Conservation (phyloP, 1,140 invertebrate species). For the Scaptodrosophila lebanonensis region DNA sequence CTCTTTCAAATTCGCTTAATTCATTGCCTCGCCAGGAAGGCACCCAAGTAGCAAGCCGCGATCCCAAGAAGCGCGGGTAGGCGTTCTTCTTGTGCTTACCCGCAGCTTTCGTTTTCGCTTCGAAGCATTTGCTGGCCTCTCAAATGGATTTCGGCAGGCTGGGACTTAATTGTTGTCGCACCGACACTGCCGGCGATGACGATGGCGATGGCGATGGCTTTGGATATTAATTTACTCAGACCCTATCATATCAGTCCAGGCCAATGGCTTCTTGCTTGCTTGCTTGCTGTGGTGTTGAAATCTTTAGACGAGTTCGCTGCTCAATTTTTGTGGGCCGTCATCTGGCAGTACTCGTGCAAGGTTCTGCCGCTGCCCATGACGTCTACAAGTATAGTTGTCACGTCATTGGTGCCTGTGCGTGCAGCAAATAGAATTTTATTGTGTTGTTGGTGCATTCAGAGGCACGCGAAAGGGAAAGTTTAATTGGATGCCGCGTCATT, state of each 20-base stretch:
- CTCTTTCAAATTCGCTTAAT: constrained; percentile 1
- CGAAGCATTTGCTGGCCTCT: constrained; percentile 38
- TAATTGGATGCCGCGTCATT: constrained; percentile 12
- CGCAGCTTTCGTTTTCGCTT: constrained; percentile 57
- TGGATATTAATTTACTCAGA: constrained; percentile 64
- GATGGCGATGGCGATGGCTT: no score
- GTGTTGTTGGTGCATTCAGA: constrained; percentile 18
- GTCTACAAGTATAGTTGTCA: no score
- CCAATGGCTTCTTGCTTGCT: no score
- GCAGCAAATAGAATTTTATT: no score
- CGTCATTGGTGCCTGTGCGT: constrained; percentile 50
- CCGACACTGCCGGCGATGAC: no score
- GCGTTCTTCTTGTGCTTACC: constrained; percentile 31
- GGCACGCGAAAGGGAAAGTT: constrained; percentile 59
- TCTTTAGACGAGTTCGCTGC: constrained; percentile 32
- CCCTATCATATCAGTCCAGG: constrained; percentile 34
- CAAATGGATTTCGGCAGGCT: constrained; percentile 19
- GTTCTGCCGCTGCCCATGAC: no score
- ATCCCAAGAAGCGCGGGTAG: constrained; percentile 24
- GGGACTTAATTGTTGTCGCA: constrained; percentile 62
- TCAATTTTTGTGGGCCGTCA: not conserved
- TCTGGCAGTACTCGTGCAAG: no score
- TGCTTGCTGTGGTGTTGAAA: constrained; percentile 39
- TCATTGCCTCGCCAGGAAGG: constrained; percentile 1
- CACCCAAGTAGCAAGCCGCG: constrained; percentile 7